These are phyloP conservation scores for Gnathonemus longibarbis DNA, from an alignment of 2,113 vertebrate species.

Conservation along the genomic window DNA sequence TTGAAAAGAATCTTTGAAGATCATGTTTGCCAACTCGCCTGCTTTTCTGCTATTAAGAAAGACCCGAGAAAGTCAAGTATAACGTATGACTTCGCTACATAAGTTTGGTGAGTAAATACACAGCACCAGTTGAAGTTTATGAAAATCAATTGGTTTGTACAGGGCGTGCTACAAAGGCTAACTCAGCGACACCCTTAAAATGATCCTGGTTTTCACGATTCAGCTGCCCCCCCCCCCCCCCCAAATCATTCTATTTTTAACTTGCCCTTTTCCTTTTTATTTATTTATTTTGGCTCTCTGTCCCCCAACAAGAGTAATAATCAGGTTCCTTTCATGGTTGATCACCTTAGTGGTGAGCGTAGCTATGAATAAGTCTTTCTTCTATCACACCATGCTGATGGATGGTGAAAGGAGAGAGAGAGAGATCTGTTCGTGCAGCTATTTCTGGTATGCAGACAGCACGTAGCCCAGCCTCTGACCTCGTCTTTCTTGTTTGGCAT, in stretches of 20 bases:
- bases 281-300: conserved; percentile 31
- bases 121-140: background rate
- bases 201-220: conserved; percentile 35
- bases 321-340: conserved; percentile 44
- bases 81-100: background rate
- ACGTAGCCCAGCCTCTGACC: conserved; percentile 20
- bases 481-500: conserved; percentile 18
- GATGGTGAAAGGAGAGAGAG: conserved; percentile 14
- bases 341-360: conserved; percentile 32
- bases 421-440: background rate
- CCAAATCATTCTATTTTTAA: conserved; percentile 26
- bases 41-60: background rate
- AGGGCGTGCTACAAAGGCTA: conserved; percentile 39
- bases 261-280: conserved; percentile 43
- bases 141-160: background rate
- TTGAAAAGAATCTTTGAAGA: background rate
- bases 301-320: conserved; percentile 43
- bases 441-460: conserved; percentile 23
- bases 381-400: background rate
- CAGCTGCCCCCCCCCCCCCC: conserved; percentile 32
- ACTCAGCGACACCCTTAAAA: conserved; percentile 46
- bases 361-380: conserved; percentile 24
- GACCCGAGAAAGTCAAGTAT: background rate
- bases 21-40: background rate
- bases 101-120: background rate